Percentiles rank a stretch among this genome's conserved stretches.
phyloP scores from a whole-genome alignment of 2,797 vertebrate species.

The Tarsius wallacei region DNA sequence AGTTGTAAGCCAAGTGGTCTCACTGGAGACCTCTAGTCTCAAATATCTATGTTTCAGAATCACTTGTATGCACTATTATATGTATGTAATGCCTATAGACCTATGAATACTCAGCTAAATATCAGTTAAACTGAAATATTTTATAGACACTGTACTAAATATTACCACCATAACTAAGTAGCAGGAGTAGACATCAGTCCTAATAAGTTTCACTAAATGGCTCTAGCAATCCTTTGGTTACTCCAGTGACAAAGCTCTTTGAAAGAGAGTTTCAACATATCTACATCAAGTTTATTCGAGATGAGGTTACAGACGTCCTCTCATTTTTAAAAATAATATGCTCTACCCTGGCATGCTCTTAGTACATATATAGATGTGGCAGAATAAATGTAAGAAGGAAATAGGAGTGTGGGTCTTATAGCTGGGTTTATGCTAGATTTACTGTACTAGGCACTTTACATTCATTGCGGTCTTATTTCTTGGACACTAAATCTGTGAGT shows the following conservation, averaged over 20 bases:
- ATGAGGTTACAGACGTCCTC: not conserved
- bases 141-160: not conserved
- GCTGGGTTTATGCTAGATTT: not conserved
- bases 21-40: not conserved
- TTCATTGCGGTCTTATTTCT: conserved; percentile 1
- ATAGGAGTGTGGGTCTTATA: not conserved
- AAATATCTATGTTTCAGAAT: not conserved
- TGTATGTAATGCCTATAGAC: not conserved
- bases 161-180: not conserved
- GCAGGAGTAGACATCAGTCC: not conserved
- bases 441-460: not conserved
- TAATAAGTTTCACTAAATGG: not conserved
- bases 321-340: not conserved
- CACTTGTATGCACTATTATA: not conserved
- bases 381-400: not conserved
- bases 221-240: not conserved
- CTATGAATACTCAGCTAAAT: not conserved
- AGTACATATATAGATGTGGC: not conserved
- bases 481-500: not conserved
- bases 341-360: not conserved
- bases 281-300: not conserved
- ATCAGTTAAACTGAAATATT: not conserved
- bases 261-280: not conserved
- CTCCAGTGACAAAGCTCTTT: not conserved
- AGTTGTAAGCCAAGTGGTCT: not conserved